Evolutionary conservation across 2,113 vertebrate genomes (phyloP).

Genomic region (Rousettus leschenaultii): DNA sequence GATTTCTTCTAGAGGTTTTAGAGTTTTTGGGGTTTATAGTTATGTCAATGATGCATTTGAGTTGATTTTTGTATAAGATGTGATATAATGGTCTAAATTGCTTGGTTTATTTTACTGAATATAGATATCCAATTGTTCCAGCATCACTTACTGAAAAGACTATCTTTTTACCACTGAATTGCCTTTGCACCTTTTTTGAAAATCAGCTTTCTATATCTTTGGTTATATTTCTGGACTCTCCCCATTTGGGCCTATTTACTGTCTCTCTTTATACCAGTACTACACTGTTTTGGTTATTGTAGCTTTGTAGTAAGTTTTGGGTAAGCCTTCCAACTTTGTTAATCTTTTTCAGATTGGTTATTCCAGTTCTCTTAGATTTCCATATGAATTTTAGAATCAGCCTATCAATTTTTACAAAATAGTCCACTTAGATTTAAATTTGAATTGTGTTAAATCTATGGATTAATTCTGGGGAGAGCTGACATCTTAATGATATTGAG

Average conservation of each 20-base stretch:
- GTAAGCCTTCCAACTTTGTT: background rate
- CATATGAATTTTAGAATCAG: background rate
- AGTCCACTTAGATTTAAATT: background rate
- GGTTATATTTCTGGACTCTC: background rate
- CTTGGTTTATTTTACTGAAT: background rate
- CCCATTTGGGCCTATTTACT: background rate
- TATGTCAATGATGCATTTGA: background rate
- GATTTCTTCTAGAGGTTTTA: no score
- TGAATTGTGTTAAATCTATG: background rate
- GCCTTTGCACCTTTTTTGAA: background rate
- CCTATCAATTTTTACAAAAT: background rate
- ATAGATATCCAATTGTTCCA: background rate
- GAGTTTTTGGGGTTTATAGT: no score
- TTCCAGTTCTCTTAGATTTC: background rate
- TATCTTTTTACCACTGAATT: background rate
- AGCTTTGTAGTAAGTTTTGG: background rate
- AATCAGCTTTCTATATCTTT: background rate
- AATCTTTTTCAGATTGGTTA: background rate
- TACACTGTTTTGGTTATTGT: background rate
- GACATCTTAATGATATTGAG: background rate
- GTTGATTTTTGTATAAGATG: background rate
- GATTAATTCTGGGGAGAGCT: background rate
- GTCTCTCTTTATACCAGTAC: background rate
- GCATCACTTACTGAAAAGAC: background rate
- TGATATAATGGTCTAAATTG: background rate